Base-by-base conservation (phyloP, 2,797 vertebrate species). In the Scleropages formosus region DNA sequence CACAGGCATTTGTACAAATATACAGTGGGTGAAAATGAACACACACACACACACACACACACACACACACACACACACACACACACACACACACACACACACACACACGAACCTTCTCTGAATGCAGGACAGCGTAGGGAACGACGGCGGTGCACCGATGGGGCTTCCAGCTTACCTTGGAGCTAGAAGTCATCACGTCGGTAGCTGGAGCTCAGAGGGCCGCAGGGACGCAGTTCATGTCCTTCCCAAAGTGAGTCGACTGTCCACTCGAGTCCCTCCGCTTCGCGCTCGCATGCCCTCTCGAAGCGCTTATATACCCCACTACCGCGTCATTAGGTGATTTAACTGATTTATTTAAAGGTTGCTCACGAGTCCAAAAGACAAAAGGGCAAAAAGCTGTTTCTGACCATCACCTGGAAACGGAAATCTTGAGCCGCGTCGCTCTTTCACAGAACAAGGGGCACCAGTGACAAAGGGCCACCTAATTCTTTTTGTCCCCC, bases 121-220 rank as follows among this genome's bases (percentile, higher is more conserved):
- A n/a, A n/a, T n/a, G n/a, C n/a, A n/a, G n/a, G n/a, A n/a, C n/a
- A n/a, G n/a, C n/a, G n/a, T n/a, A n/a, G n/a, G n/a, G n/a, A n/a
- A n/a, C n/a, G n/a, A n/a, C n/a, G n/a, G n/a, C n/a, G n/a, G n/a
- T n/a, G 70, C 31, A 2, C 31, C 6, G 31, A 39, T 39, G 6
- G 2, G 11, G 3, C n/a, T 68, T 6, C 18, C 12, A 12, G 56
- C 85, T 81, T 83, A 92, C 90, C 87, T 82, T 87, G 77, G 81
- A 80, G 1, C 80, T 67, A 0, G 78, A 73, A 44, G n/a, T 63
- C 49, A 75, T 61, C 79, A 77, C 78, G 27, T 82, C 78, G 79
- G 77, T 87, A 58, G 81, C 79, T 58, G 78, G 67, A 72, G 67
- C 56, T 73, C 39, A 80, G 39, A 85, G 62, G 64, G 82, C 84